Conservation (phyloP, 2,113 vertebrate species). For the Osmerus eperlanus region DNA sequence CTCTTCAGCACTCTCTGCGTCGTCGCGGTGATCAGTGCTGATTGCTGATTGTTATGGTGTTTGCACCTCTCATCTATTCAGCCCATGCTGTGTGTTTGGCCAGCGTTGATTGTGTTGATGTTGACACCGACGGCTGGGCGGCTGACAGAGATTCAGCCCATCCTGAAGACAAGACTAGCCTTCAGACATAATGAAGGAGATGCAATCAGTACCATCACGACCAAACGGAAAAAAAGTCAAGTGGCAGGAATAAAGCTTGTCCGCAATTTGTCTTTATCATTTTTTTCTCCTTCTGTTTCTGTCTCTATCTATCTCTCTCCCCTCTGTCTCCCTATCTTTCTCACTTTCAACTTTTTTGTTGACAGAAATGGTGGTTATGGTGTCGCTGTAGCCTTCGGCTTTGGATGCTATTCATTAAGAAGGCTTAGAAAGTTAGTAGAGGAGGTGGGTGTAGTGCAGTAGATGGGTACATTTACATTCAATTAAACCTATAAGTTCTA, state of each 20-base stretch:
- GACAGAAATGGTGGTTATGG: slow-evolving; percentile 43
- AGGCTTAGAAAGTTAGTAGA: not conserved
- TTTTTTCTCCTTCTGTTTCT: not conserved
- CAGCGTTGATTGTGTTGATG: slow-evolving; percentile 78
- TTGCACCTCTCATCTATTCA: slow-evolving; percentile 72
- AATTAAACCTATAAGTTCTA: slow-evolving; percentile 44
- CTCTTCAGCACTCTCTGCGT: slow-evolving; percentile 57
- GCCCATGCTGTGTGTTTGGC: slow-evolving; percentile 77
- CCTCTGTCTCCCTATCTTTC: not conserved
- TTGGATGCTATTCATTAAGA: not conserved
- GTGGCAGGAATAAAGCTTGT: slow-evolving; percentile 3
- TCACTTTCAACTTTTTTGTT: slow-evolving; percentile 10
- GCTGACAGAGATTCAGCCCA: slow-evolving; percentile 54
- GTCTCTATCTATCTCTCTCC: slow-evolving; percentile 13
- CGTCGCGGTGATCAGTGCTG: slow-evolving; percentile 75
- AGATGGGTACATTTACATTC: slow-evolving; percentile 48
- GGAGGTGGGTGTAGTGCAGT: not conserved
- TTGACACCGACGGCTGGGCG: slow-evolving; percentile 61
- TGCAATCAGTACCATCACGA: slow-evolving; percentile 67
- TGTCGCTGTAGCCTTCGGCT: not conserved
- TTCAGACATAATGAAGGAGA: slow-evolving; percentile 68
- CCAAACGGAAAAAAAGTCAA: not conserved
- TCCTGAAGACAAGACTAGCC: slow-evolving; percentile 47
- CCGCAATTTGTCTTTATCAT: too few relatives aligned
- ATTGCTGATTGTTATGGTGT: slow-evolving; percentile 81